A percentile compares a stretch with the other conserved stretches of the same genome.
Evolutionary conservation across 2,888 invertebrate species (phyloP).

Genomic region (Phoenoteleia sp.): DNA sequence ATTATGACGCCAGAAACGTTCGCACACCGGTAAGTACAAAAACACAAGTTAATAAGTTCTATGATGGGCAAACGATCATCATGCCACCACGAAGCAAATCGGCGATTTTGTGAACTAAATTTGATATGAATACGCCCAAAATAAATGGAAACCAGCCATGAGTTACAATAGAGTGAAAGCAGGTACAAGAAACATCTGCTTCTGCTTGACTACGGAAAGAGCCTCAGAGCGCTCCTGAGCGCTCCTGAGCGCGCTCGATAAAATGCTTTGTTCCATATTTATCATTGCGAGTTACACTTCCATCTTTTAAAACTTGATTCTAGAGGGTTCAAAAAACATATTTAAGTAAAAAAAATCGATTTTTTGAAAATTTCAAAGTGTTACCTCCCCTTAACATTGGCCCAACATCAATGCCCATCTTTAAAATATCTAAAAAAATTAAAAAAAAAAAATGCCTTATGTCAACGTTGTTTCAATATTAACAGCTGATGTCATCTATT

Average conservation of each 20-base stretch:
- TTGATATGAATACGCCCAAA: neutral
- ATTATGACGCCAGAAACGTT: slow-evolving; percentile 5
- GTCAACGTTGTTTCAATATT: no score
- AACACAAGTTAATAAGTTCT: neutral
- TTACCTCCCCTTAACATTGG: neutral
- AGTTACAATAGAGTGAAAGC: neutral
- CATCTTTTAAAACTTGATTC: neutral
- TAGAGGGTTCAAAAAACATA: slow-evolving; percentile 6
- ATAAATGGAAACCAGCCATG: neutral
- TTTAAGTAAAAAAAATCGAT: slow-evolving; percentile 9
- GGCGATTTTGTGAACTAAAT: neutral
- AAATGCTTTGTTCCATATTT: neutral
- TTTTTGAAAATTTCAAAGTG: slow-evolving; percentile 9
- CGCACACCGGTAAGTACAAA: slow-evolving; percentile 1
- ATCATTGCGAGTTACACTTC: neutral
- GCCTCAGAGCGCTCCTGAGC: neutral
- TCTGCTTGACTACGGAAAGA: slow-evolving; percentile 6
- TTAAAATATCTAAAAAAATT: no score
- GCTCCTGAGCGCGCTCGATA: neutral
- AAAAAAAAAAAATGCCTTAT: no score
- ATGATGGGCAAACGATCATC: neutral
- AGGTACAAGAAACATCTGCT: slow-evolving; percentile 4
- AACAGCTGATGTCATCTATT: no score
- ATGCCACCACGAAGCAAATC: neutral
- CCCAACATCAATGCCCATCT: no score